Percentiles rank a stretch among this genome's conserved stretches.
phyloP scores from a whole-genome alignment of 2,888 invertebrate species.

The Tanypteryx hageni region DNA sequence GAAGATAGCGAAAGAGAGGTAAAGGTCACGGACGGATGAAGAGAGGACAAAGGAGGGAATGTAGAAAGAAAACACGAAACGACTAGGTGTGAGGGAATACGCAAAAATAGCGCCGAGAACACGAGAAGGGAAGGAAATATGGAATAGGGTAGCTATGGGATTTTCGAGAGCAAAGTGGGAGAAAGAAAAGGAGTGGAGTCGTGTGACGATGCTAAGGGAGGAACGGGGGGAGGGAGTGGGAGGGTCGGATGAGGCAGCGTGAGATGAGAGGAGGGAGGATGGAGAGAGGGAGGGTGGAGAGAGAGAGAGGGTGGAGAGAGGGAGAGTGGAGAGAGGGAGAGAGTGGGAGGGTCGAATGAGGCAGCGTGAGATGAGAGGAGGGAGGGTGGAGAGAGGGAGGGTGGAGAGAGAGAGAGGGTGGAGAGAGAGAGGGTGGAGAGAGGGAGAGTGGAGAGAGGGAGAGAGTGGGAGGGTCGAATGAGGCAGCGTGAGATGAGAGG shows the following conservation, averaged over 20 bases:
- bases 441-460: not conserved
- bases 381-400: not conserved
- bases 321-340: not conserved
- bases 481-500: not conserved
- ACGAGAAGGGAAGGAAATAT: too few relatives aligned
- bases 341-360: not conserved
- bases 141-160: not conserved
- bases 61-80: too few relatives aligned
- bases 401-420: not conserved
- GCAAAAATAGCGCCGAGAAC: too few relatives aligned
- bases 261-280: not conserved
- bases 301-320: not conserved
- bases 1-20: not conserved
- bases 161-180: not conserved
- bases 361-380: too few relatives aligned
- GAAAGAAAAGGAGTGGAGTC: not conserved
- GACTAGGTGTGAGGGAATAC: too few relatives aligned
- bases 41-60: too few relatives aligned
- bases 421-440: not conserved
- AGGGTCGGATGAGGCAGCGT: not conserved
- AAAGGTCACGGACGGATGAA: too few relatives aligned
- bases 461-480: not conserved
- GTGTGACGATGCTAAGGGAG: not conserved
- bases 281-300: not conserved
- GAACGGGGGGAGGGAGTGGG: not conserved